Base-by-base conservation (phyloP, 2,797 vertebrate species). In the Apodemus agrarius region DNA sequence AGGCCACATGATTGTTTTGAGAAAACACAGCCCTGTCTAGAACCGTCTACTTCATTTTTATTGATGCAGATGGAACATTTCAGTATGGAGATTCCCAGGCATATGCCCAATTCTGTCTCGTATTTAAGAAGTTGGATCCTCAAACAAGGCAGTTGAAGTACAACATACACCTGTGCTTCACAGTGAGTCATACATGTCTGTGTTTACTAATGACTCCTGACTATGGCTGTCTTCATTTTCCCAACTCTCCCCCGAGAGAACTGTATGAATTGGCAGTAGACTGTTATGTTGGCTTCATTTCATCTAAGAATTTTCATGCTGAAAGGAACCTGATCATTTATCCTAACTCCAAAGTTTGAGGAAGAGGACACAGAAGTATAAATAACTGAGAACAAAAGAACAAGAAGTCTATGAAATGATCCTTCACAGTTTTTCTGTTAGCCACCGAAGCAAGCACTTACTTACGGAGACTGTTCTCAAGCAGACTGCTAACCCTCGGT, bases 31-130 rank as follows among this genome's bases (percentile, higher is more conserved):
- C 82, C 79, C 52, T 61, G 2, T 49, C 79, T 24, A 17, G 75
- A 97, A 88, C 6, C 2, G 83, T 67, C 69, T 54, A 8, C 65
- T 94, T 94, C 89, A 91, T 37, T 94, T 91, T 83, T 2, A 26
- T 22, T 37, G 37, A 63, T 21, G 22, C 40, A 81, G 46, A 92
- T 46, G 16, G 92, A 40, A 79, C 24, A 87, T 26, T 88, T 85
- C 72, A 61, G 61, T 26, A 82, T 34, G 52, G 40, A 93, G 82
- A 87, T 61, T 37, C 49, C 76, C 91, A 26, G 22, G 43, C 16
- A 92, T 2, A 17, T 26, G 12, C 5, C n/a, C n/a, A 90, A 57
- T 91, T 78, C 72, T 29, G 9, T 37, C 40, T 85, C 84, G 19
- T 2, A 24, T 43, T 81, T 72, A 93, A 65, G 69, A 94, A 4